phyloP scores from a whole-genome alignment of 2,797 vertebrate genomes.

The Cercopithecus neglectus region DNA sequence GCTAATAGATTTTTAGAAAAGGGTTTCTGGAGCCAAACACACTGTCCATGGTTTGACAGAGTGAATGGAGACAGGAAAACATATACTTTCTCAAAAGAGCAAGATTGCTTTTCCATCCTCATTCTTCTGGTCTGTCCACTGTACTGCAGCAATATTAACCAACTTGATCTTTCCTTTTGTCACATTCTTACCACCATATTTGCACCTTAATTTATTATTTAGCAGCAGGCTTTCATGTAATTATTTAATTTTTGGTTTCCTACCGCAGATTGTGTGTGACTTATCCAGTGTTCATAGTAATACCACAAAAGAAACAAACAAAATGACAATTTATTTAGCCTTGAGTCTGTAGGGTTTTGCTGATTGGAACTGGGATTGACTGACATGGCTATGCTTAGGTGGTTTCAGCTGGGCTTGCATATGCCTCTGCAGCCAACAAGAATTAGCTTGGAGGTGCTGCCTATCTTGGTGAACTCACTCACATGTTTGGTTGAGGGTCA shows the following conservation, averaged over 20 bases:
- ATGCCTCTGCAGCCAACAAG: not conserved
- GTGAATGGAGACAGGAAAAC: not conserved
- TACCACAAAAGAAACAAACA: not conserved
- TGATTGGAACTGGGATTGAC: not conserved
- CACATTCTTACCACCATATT: not conserved
- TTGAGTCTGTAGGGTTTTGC: not conserved
- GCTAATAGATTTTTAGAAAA: not conserved
- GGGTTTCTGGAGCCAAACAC: not conserved
- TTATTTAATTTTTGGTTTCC: not conserved
- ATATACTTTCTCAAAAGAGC: not conserved
- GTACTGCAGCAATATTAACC: not conserved
- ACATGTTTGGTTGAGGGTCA: not conserved
- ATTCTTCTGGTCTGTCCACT: not conserved
- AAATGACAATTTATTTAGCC: not conserved
- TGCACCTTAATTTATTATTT: not conserved
- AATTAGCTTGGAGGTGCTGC: not conserved
- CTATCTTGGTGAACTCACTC: not conserved
- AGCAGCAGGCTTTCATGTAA: not conserved
- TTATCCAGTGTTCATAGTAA: not conserved
- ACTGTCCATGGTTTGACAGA: not conserved
- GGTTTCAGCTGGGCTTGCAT: not conserved
- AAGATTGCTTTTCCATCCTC: not conserved
- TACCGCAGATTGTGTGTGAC: not conserved
- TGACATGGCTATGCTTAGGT: not conserved
- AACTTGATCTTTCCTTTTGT: not conserved